A percentile compares a stretch with the other conserved stretches of the same genome.
These are phyloP conservation scores for Cephus spinipes DNA, from an alignment of 2,888 invertebrate genomes.

Conservation along the genomic window DNA sequence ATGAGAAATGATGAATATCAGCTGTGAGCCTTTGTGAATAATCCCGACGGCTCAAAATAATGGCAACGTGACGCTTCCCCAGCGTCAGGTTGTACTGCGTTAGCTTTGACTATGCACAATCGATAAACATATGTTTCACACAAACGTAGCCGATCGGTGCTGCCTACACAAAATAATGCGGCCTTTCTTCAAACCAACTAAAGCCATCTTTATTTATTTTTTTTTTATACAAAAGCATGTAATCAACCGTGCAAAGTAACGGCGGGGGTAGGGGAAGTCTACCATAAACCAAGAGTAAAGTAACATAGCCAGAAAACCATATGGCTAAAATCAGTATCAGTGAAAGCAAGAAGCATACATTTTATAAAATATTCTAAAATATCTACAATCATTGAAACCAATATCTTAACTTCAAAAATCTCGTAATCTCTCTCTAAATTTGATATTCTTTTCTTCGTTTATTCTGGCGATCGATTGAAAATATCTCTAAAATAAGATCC, in stretches of 20 bases:
- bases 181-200: background rate
- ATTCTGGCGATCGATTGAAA: background rate
- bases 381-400: background rate
- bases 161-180: background rate
- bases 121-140: constrained; percentile 18
- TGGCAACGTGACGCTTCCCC: constrained; percentile 15
- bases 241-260: background rate
- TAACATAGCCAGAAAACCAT: background rate
- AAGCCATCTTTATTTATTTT: background rate
- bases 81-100: constrained; percentile 23
- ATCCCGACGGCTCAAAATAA: constrained; percentile 33
- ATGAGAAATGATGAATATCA: constrained; percentile 19
- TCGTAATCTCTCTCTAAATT: background rate
- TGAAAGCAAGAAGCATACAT: background rate
- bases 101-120: constrained; percentile 10
- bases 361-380: background rate
- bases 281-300: background rate
- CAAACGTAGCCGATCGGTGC: background rate
- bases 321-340: background rate
- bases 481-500: background rate
- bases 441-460: background rate
- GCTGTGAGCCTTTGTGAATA: constrained; percentile 17
- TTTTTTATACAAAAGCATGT: background rate
- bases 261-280: background rate
- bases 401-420: background rate